Conservation (phyloP, 2,113 vertebrate genomes). For the Varanus salvator region DNA sequence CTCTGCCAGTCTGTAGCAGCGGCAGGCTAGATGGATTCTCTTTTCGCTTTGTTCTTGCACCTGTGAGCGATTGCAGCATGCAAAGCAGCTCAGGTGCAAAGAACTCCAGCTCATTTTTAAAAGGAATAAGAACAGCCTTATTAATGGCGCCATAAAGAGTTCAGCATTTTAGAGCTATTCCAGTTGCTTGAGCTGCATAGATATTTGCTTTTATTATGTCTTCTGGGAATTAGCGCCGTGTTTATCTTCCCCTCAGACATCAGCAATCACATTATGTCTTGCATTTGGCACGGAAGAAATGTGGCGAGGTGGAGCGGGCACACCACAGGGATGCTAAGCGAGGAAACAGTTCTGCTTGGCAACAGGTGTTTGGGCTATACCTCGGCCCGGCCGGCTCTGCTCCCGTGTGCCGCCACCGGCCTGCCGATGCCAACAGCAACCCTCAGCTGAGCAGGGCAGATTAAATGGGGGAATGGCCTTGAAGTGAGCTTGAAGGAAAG, state of each 20-base stretch:
- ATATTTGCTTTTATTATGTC: conserved; percentile 56
- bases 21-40: too few species aligned
- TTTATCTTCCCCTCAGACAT: conserved; percentile 60
- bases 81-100: conserved; percentile 46
- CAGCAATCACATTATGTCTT: conserved; percentile 30
- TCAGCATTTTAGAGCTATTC: conserved; percentile 55
- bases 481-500: conserved; percentile 52
- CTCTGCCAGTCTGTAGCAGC: not conserved
- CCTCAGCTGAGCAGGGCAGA: conserved; percentile 40
- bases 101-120: conserved; percentile 10
- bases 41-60: not conserved
- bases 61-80: conserved; percentile 28
- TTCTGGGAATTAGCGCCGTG: conserved; percentile 45
- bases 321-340: conserved; percentile 39
- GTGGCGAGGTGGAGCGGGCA: not conserved
- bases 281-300: conserved; percentile 38
- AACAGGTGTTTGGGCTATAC: conserved; percentile 33
- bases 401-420: conserved; percentile 39
- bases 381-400: not conserved
- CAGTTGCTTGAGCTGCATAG: conserved; percentile 45
- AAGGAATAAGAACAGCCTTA: not conserved
- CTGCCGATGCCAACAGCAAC: conserved; percentile 52
- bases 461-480: conserved; percentile 50
- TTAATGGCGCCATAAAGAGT: conserved; percentile 25
- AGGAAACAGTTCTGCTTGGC: conserved; percentile 20